Evolutionary conservation across 1,140 invertebrate genomes (phyloP).

Genomic region (Dendrolimus punctatus): DNA sequence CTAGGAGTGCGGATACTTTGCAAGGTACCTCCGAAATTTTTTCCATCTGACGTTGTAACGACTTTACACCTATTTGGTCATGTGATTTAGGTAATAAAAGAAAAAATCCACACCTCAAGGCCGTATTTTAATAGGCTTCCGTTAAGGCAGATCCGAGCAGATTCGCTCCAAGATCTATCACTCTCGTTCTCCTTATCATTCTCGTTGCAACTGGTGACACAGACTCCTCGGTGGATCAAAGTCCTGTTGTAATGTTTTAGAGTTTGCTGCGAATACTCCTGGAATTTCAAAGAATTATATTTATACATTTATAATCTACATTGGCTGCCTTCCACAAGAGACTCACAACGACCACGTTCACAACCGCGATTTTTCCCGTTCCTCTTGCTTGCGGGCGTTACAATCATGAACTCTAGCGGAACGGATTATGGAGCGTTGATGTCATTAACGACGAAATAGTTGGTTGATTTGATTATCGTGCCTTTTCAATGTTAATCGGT

Average conservation of each 20-base stretch:
- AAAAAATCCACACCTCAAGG: slow-evolving; percentile 26
- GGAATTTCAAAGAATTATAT: slow-evolving; percentile 5
- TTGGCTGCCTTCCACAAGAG: no score
- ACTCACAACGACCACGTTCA: no score
- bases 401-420: no score
- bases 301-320: no score
- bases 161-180: slow-evolving; percentile 14
- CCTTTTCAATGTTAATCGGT: no score
- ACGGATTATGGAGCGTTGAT: no score
- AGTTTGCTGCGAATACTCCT: slow-evolving; percentile 43
- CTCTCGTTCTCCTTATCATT: slow-evolving; percentile 3
- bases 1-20: no score
- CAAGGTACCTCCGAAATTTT: no score
- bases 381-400: no score
- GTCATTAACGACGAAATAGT: no score
- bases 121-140: slow-evolving; percentile 26
- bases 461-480: no score
- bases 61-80: neutral
- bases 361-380: no score
- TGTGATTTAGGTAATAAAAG: neutral
- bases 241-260: slow-evolving; percentile 50
- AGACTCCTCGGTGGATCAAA: slow-evolving; percentile 41
- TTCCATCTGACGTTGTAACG: neutral
- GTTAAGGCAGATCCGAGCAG: slow-evolving; percentile 36
- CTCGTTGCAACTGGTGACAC: slow-evolving; percentile 31